Percentiles rank a stretch among this genome's conserved stretches.
These are phyloP conservation scores for Polyploca ridens DNA, from an alignment of 2,888 invertebrate species.

Conservation along the genomic window DNA sequence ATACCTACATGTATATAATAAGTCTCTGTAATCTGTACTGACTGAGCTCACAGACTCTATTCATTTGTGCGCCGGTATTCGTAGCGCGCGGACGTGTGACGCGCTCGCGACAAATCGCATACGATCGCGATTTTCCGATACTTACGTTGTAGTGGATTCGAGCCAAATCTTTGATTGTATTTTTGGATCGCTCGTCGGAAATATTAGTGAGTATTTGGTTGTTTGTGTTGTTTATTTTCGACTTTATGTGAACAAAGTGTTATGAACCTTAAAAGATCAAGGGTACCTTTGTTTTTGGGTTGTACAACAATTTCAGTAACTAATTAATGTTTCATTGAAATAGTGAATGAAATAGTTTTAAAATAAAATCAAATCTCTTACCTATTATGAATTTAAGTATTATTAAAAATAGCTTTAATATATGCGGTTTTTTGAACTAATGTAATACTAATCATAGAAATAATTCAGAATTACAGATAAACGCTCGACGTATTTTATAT, in stretches of 20 bases:
- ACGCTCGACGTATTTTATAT: no score
- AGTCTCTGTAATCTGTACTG: background rate
- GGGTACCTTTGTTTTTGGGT: background rate
- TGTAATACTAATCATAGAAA: no score
- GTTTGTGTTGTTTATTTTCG: background rate
- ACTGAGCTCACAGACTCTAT: background rate
- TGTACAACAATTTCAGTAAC: background rate
- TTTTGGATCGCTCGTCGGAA: slow-evolving; percentile 14
- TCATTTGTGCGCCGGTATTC: background rate
- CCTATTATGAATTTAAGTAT: background rate
- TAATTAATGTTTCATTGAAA: no score
- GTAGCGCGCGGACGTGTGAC: background rate
- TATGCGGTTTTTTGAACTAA: no score
- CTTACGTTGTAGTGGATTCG: slow-evolving; percentile 6
- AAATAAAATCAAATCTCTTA: background rate
- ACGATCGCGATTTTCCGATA: background rate
- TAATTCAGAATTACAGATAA: no score
- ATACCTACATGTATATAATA: background rate
- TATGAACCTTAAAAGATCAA: background rate
- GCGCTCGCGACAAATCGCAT: background rate
- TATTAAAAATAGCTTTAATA: no score
- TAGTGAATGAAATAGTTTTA: no score
- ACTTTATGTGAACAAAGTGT: background rate
- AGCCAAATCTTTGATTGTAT: slow-evolving; percentile 15
- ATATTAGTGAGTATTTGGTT: slow-evolving; percentile 10